Conservation (phyloP, 1,140 invertebrate species). For the Bombus fervidus region DNA sequence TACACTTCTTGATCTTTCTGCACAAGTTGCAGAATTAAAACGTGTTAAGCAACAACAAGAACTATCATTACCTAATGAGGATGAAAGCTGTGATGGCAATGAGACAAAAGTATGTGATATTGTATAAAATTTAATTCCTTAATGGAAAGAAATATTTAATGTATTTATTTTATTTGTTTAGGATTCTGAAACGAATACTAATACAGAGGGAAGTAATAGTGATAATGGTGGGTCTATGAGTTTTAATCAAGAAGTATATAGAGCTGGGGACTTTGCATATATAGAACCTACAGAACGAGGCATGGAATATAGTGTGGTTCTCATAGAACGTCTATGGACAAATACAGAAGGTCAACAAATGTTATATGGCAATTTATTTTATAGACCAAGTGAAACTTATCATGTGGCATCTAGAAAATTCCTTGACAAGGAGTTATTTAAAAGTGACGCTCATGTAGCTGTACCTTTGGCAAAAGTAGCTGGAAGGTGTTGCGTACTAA, state of each 20-base stretch:
- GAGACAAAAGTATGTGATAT: conserved; percentile 74
- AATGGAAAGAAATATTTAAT: conserved; percentile 18
- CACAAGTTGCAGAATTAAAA: conserved; percentile 89
- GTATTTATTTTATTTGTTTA: conserved; percentile 45
- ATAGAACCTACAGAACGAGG: conserved; percentile 90
- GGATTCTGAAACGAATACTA: conserved; percentile 70
- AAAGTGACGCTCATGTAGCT: conserved; percentile 93
- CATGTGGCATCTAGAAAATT: conserved; percentile 97
- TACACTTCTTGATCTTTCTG: conserved; percentile 88
- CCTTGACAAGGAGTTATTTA: conserved; percentile 97
- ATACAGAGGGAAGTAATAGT: conserved; percentile 66
- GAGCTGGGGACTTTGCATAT: conserved; percentile 96
- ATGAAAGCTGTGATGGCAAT: conserved; percentile 86
- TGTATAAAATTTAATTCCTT: conserved; percentile 18
- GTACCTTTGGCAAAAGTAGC: conserved; percentile 93
- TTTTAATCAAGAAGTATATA: conserved; percentile 89
- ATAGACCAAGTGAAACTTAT: conserved; percentile 95
- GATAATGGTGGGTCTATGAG: conserved; percentile 84
- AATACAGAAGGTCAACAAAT: conserved; percentile 92
- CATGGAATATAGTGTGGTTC: conserved; percentile 92
- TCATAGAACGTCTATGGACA: conserved; percentile 94
- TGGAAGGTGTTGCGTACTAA: conserved; percentile 97
- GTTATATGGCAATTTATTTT: conserved; percentile 90
- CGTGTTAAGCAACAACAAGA: conserved; percentile 91
- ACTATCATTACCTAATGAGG: conserved; percentile 86